These are phyloP conservation scores for Lacanobia oleracea DNA, from an alignment of 2,888 invertebrate genomes.

Conservation along the genomic window DNA sequence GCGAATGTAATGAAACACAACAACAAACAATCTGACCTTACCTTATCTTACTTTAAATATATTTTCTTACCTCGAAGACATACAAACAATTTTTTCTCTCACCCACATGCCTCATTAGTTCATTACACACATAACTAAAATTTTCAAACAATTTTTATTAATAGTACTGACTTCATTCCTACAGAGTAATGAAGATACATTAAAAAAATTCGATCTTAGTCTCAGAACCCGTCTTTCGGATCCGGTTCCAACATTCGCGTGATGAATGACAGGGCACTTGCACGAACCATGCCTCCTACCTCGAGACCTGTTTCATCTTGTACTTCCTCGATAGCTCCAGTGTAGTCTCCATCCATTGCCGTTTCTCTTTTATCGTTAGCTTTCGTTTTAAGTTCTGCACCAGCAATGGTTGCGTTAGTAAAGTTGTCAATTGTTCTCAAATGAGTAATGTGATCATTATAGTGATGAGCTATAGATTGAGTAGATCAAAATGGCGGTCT, in stretches of 20 bases:
- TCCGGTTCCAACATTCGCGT: conserved; percentile 88
- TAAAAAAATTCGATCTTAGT: conserved; percentile 78
- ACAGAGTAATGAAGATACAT: conserved; percentile 78
- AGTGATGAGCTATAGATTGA: conserved; percentile 83
- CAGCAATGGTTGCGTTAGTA: conserved; percentile 63
- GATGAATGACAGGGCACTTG: conserved; percentile 87
- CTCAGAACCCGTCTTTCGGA: conserved; percentile 78
- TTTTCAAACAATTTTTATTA: conserved; percentile 62
- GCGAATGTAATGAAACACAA: too few relatives aligned
- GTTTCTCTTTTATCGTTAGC: conserved; percentile 29
- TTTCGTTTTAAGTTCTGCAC: background rate
- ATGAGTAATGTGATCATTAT: conserved; percentile 72
- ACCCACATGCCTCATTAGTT: background rate
- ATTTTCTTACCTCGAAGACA: too few relatives aligned
- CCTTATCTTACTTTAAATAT: too few relatives aligned
- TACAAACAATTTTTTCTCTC: too few relatives aligned
- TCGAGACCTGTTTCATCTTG: conserved; percentile 57
- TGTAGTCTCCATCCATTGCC: conserved; percentile 66
- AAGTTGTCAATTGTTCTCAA: conserved; percentile 12
- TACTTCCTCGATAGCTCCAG: conserved; percentile 56
- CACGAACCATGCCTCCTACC: conserved; percentile 77
- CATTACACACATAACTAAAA: conserved; percentile 43
- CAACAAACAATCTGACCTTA: too few relatives aligned
- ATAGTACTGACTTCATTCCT: conserved; percentile 72
- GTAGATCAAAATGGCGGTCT: conserved; percentile 87